These are phyloP conservation scores for Tortricodes alternella DNA, from an alignment of 2,888 invertebrate genomes.

Conservation along the genomic window DNA sequence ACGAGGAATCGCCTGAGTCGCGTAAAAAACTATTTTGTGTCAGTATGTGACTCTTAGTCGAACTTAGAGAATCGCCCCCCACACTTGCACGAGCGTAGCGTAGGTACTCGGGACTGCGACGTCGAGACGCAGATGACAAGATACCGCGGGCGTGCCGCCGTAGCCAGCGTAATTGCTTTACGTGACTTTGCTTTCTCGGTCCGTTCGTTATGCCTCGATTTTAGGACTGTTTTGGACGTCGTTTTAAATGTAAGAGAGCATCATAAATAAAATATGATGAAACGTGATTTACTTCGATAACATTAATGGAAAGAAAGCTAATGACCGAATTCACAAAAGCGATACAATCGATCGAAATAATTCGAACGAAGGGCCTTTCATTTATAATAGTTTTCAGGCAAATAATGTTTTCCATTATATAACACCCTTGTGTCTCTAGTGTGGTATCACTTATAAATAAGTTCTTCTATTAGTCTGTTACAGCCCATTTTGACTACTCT, in stretches of 20 bases:
- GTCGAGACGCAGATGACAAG: background rate
- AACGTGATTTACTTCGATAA: constrained; percentile 1
- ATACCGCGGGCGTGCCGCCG: background rate
- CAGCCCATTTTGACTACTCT: too few species aligned
- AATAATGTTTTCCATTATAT: too few species aligned
- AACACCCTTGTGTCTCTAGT: too few species aligned
- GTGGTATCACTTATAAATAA: too few species aligned
- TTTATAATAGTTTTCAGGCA: too few species aligned
- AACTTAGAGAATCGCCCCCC: background rate
- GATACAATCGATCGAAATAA: too few species aligned
- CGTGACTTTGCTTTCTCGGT: constrained; percentile 52
- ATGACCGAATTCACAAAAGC: background rate
- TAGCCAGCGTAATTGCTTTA: constrained; percentile 44
- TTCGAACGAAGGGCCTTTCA: too few species aligned
- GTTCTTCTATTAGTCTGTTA: too few species aligned
- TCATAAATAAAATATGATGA: constrained; percentile 23
- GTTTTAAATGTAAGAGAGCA: constrained; percentile 14
- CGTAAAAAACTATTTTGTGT: too few species aligned
- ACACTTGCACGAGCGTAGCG: background rate
- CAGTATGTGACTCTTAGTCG: too few species aligned
- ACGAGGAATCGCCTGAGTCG: too few species aligned
- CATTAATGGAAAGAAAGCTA: background rate
- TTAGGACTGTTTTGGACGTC: constrained; percentile 13
- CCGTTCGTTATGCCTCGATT: constrained; percentile 23
- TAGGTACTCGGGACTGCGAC: background rate